These are phyloP conservation scores for Ornithoptera alexandrae DNA, from an alignment of 2,888 invertebrate species.

Conservation along the genomic window DNA sequence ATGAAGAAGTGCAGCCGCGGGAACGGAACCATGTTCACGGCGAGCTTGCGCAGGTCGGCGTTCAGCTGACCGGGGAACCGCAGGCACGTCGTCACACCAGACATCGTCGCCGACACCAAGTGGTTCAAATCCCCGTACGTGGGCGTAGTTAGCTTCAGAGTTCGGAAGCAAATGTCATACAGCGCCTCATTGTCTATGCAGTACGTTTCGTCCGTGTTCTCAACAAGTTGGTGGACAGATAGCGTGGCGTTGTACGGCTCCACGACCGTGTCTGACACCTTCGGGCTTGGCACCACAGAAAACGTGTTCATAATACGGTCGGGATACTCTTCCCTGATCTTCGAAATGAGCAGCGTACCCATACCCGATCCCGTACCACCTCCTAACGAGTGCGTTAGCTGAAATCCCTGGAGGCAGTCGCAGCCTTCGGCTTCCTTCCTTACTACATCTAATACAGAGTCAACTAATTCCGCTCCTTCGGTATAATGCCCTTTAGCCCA, in stretches of 20 bases:
- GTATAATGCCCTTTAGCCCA: conserved; percentile 86
- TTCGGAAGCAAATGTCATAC: conserved; percentile 89
- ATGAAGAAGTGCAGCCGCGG: conserved; percentile 82
- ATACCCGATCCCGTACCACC: conserved; percentile 89
- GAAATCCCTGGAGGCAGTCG: conserved; percentile 84
- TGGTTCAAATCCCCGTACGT: conserved; percentile 88
- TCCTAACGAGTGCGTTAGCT: conserved; percentile 84
- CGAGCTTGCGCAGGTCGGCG: conserved; percentile 84
- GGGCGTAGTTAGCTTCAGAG: conserved; percentile 86
- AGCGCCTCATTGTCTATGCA: conserved; percentile 89
- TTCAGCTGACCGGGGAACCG: conserved; percentile 75
- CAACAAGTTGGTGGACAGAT: conserved; percentile 83
- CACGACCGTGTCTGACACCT: conserved; percentile 86
- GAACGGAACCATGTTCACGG: conserved; percentile 84
- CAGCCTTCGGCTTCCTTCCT: conserved; percentile 83
- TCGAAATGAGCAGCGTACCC: conserved; percentile 85
- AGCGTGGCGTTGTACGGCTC: conserved; percentile 85
- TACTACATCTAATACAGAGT: conserved; percentile 80
- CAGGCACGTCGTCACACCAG: conserved; percentile 69
- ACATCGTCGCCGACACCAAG: conserved; percentile 67
- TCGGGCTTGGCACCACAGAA: conserved; percentile 86
- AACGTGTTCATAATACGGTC: conserved; percentile 87
- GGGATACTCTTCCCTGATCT: conserved; percentile 87
- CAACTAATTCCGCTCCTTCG: conserved; percentile 82
- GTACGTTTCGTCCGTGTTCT: conserved; percentile 83